phyloP scores from a whole-genome alignment of 1,140 invertebrate species.

The Dryas iulia region DNA sequence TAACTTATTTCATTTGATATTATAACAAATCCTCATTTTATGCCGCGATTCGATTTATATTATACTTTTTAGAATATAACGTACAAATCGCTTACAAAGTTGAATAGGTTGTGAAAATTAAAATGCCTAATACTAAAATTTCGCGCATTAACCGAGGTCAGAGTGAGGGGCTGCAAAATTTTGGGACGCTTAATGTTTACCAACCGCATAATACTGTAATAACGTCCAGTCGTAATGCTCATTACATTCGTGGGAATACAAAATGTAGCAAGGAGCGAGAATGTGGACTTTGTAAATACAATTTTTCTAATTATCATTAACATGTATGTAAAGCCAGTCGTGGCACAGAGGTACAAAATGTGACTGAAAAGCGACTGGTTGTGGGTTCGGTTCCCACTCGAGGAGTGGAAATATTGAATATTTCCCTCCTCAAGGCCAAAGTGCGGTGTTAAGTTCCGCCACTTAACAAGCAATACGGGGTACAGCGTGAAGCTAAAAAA shows the following conservation, averaged over 20 bases:
- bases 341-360: too few relatives aligned
- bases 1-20: too few relatives aligned
- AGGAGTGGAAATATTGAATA: too few relatives aligned
- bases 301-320: neutral
- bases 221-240: slow-evolving; percentile 5
- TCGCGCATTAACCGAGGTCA: slow-evolving; percentile 1
- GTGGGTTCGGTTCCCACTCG: too few relatives aligned
- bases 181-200: slow-evolving; percentile 4
- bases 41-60: neutral
- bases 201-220: slow-evolving; percentile 13
- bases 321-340: too few relatives aligned
- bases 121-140: slow-evolving; percentile 12
- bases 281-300: neutral
- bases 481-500: too few relatives aligned
- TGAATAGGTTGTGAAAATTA: slow-evolving; percentile 1
- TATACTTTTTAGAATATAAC: neutral
- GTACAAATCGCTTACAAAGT: slow-evolving; percentile 2
- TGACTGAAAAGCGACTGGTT: too few relatives aligned
- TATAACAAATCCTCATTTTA: neutral
- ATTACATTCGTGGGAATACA: slow-evolving; percentile 3
- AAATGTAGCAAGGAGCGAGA: neutral
- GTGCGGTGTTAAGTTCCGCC: too few relatives aligned
- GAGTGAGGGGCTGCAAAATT: neutral
- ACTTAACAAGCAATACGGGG: too few relatives aligned
- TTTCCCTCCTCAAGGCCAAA: too few relatives aligned